These are phyloP conservation scores for Cherax quadricarinatus DNA, from an alignment of 1,140 invertebrate species.

Conservation along the genomic window DNA sequence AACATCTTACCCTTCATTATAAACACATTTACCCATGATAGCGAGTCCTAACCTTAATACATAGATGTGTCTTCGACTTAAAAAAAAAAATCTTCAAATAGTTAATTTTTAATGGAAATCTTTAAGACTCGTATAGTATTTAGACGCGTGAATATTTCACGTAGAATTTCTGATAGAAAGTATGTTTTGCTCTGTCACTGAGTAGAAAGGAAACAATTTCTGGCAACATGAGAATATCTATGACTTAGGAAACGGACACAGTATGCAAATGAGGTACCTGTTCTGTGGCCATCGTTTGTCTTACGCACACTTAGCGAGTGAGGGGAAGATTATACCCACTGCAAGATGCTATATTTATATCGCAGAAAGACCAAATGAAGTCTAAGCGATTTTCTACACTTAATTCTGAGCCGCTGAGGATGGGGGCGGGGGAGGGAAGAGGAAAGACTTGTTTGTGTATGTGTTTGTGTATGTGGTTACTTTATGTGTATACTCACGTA, in stretches of 20 bases:
- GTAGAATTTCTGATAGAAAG: no score
- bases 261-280: slow-evolving; percentile 29
- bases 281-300: slow-evolving; percentile 30
- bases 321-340: slow-evolving; percentile 21
- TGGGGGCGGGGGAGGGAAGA: background rate
- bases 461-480: no score
- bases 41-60: background rate
- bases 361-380: background rate
- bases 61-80: background rate
- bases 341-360: slow-evolving; percentile 9
- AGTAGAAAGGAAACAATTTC: no score
- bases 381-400: background rate
- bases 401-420: background rate
- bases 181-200: no score
- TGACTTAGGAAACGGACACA: background rate
- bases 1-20: slow-evolving; percentile 40
- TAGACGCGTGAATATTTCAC: no score
- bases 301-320: slow-evolving; percentile 29
- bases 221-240: no score
- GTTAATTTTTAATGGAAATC: no score
- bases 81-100: no score
- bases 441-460: no score
- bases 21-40: slow-evolving; percentile 40
- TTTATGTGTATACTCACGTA: no score
- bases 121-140: no score